These are phyloP conservation scores for Eulemur rufifrons DNA, from an alignment of 2,113 vertebrate genomes.

Conservation along the genomic window DNA sequence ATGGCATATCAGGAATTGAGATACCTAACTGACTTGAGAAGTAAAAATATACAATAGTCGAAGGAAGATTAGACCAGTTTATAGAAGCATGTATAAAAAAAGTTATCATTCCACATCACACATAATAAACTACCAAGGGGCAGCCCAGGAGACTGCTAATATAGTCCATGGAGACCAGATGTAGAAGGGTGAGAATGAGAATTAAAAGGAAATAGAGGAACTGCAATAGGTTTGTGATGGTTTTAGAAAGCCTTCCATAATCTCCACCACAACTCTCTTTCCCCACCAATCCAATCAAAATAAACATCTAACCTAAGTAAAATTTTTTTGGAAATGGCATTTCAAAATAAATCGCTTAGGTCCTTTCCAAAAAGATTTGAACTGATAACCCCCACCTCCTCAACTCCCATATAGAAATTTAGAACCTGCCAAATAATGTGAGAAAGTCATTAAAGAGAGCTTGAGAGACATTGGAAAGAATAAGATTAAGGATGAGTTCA, in stretches of 20 bases:
- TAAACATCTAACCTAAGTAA: neutral
- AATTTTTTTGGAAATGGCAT: neutral
- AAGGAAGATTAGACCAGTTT: neutral
- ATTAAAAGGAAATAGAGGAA: neutral
- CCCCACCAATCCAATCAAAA: neutral
- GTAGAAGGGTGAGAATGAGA: neutral
- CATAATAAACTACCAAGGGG: neutral
- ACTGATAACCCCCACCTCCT: neutral
- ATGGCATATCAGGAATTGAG: neutral
- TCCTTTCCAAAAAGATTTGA: neutral
- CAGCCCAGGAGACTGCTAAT: neutral
- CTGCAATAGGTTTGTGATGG: neutral
- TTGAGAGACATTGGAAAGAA: neutral
- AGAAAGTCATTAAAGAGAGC: neutral
- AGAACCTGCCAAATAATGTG: neutral
- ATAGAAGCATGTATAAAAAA: neutral
- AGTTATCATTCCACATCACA: neutral
- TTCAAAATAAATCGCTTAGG: neutral
- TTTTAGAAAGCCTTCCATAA: neutral
- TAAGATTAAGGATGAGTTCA: neutral
- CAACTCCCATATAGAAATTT: neutral
- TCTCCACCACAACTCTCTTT: neutral
- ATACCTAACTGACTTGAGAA: neutral
- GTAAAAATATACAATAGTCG: neutral
- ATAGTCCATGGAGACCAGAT: neutral